These are phyloP conservation scores for Oryctolagus cuniculus DNA, from an alignment of 2,113 vertebrate species.

Conservation along the genomic window DNA sequence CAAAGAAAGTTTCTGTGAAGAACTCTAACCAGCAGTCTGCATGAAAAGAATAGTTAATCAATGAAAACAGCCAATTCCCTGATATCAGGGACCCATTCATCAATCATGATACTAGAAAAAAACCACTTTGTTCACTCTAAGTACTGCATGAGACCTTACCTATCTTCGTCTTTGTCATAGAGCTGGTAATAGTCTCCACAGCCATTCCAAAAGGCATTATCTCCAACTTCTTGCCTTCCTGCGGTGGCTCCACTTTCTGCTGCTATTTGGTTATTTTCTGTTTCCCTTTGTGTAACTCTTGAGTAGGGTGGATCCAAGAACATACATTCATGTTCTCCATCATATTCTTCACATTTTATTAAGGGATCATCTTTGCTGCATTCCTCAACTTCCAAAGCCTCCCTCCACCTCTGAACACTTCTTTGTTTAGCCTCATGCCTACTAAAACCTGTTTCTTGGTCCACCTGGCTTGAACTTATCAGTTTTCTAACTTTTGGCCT, in stretches of 20 bases:
- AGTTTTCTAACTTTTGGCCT: conserved; percentile 91
- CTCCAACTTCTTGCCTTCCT: conserved; percentile 52
- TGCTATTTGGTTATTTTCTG: conserved; percentile 50
- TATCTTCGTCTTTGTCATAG: conserved; percentile 86
- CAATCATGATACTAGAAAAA: not conserved
- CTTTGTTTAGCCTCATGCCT: conserved; percentile 78
- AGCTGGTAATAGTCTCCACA: conserved; percentile 83
- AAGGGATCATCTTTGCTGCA: conserved; percentile 66
- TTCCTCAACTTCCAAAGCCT: conserved; percentile 79
- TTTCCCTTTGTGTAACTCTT: conserved; percentile 65
- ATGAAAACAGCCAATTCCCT: conserved; percentile 35
- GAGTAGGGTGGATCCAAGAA: conserved; percentile 74
- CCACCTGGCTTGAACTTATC: conserved; percentile 73
- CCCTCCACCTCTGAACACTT: conserved; percentile 76
- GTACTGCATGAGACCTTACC: conserved; percentile 83
- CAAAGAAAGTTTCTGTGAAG: conserved; percentile 51
- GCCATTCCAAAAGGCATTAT: conserved; percentile 84
- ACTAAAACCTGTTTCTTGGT: conserved; percentile 73
- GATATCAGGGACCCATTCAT: not conserved
- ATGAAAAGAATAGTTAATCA: not conserved
- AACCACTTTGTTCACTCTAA: not conserved
- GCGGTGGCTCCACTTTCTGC: conserved; percentile 51
- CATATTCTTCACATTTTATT: conserved; percentile 74
- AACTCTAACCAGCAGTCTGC: not conserved
- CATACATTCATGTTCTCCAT: conserved; percentile 72